Evolutionary conservation across 30 jellyfish, hydroid and myxozoan genomes (phyloP).

Genomic region (Chironex yamaguchii): DNA sequence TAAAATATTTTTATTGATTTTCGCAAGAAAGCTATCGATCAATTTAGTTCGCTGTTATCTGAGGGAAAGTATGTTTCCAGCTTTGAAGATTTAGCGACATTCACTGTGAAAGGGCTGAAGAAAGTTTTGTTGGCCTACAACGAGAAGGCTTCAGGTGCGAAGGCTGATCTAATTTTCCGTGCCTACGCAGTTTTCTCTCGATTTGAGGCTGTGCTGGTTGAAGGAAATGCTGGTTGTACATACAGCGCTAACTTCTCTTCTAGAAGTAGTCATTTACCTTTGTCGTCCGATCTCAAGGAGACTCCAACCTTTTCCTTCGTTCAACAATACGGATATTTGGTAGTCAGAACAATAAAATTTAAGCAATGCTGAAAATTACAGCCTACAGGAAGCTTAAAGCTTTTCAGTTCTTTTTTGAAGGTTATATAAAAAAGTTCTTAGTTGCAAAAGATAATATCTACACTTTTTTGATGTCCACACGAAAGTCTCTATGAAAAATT

Average conservation of each 20-base stretch:
- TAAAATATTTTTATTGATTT: too few relatives aligned
- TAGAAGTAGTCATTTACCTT: conserved; percentile 54
- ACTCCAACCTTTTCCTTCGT: conserved; percentile 44
- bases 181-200: conserved; percentile 52
- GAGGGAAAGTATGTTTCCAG: conserved; percentile 5
- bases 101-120: conserved; percentile 33
- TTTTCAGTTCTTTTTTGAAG: conserved; percentile 57
- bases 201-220: not conserved
- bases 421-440: too few relatives aligned
- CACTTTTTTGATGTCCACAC: conserved; percentile 38
- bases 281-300: conserved; percentile 55
- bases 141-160: conserved; percentile 42
- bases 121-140: conserved; percentile 18
- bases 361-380: conserved; percentile 46
- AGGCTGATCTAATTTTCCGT: conserved; percentile 55
- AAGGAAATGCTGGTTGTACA: conserved; percentile 25
- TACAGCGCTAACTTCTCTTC: conserved; percentile 6
- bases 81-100: conserved; percentile 7
- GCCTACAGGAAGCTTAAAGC: conserved; percentile 56
- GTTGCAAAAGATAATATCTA: too few relatives aligned
- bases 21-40: too few relatives aligned
- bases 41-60: conserved; percentile 22
- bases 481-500: conserved; percentile 16
- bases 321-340: conserved; percentile 51
- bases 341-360: conserved; percentile 39